Conservation (phyloP, 2,113 vertebrate species). For the Dipodomys spectabilis region DNA sequence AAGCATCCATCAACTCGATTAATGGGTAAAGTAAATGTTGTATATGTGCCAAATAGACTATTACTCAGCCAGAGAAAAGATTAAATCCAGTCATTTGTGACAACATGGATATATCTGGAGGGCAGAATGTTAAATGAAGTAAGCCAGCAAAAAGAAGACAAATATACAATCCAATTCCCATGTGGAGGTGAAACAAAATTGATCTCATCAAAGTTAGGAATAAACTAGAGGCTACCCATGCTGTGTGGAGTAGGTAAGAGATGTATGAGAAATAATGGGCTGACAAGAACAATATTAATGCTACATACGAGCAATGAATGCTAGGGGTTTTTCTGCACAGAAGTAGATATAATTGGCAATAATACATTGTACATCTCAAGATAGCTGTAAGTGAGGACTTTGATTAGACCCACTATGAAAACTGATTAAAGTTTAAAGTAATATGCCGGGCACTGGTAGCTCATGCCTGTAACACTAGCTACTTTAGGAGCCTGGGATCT, state of each 20-base stretch:
- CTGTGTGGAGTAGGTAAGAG: not conserved
- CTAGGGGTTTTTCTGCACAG: not conserved
- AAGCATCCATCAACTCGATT: not conserved
- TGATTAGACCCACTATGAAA: not conserved
- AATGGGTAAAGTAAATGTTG: not conserved
- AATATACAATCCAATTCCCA: not conserved
- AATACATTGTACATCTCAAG: not conserved
- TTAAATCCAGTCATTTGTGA: not conserved
- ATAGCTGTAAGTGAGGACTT: not conserved
- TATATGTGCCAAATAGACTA: not conserved
- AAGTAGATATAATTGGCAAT: not conserved
- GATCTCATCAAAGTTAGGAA: not conserved
- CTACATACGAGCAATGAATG: not conserved
- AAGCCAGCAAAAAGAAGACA: not conserved
- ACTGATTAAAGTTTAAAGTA: not conserved
- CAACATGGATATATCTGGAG: not conserved
- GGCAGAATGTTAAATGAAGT: not conserved
- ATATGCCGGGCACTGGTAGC: no score
- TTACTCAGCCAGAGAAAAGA: not conserved
- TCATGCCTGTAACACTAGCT: no score
- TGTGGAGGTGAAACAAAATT: not conserved
- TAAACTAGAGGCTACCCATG: not conserved
- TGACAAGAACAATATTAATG: not conserved
- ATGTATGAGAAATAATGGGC: accelerated
- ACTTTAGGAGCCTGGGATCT: no score